Conservation (phyloP, 92 coral and sea anemone species). For the Pocillopora grandis region DNA sequence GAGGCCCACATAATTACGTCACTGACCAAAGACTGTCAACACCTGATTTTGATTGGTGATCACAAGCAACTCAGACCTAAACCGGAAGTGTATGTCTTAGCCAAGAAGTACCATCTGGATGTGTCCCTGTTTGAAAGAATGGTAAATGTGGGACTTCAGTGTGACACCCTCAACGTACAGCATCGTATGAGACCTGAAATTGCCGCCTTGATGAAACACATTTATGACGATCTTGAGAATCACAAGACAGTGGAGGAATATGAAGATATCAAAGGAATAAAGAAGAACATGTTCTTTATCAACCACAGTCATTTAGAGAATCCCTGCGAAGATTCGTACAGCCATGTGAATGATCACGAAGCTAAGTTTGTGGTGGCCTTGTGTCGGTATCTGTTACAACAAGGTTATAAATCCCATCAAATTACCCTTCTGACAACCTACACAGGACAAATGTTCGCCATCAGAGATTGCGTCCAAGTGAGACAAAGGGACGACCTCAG, state of each 20-base stretch:
- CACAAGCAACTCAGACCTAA: conserved; percentile 90
- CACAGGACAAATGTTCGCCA: conserved; percentile 83
- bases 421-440: conserved; percentile 85
- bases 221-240: conserved; percentile 69
- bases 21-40: conserved; percentile 73
- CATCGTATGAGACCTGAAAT: conserved; percentile 95
- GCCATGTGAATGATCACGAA: conserved; percentile 78
- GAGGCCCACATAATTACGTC: conserved; percentile 89
- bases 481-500: conserved; percentile 28
- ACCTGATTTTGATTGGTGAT: conserved; percentile 89
- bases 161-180: conserved; percentile 75
- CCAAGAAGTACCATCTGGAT: conserved; percentile 72
- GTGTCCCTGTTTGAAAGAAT: conserved; percentile 88
- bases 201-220: conserved; percentile 74
- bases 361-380: conserved; percentile 71
- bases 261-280: conserved; percentile 71
- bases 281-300: conserved; percentile 72
- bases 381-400: conserved; percentile 77
- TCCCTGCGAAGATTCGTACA: conserved; percentile 63
- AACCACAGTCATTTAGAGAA: conserved; percentile 68
- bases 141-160: conserved; percentile 66
- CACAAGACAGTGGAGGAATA: conserved; percentile 66
- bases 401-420: conserved; percentile 66
- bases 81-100: conserved; percentile 70
- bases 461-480: conserved; percentile 55